Evolutionary conservation across 2,888 invertebrate species (phyloP).

Genomic region (Stictocephala bisonia): DNA sequence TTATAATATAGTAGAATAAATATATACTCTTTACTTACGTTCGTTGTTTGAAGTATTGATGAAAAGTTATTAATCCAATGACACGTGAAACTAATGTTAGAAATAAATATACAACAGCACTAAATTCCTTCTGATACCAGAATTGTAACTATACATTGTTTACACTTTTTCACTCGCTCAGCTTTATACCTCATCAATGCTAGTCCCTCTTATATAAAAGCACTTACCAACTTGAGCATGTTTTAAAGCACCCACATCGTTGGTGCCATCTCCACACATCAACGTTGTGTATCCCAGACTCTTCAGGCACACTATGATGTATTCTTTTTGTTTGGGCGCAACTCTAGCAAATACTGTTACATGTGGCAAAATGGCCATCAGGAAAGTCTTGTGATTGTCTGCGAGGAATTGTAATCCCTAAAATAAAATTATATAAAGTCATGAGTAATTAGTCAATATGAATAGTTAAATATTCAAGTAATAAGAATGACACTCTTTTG

Average conservation of each 20-base stretch:
- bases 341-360: slow-evolving; percentile 96
- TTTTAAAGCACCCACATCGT: slow-evolving; percentile 98
- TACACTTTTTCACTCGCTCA: background rate
- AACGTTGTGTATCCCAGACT: slow-evolving; percentile 88
- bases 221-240: slow-evolving; percentile 88
- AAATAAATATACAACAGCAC: no score
- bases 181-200: background rate
- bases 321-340: slow-evolving; percentile 99
- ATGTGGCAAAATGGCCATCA: slow-evolving; percentile 82
- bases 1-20: no score
- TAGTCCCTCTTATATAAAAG: background rate
- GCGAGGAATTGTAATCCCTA: slow-evolving; percentile 78
- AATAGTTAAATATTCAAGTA: no score
- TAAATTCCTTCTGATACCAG: no score
- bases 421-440: slow-evolving; percentile 50
- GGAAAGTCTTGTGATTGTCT: slow-evolving; percentile 71
- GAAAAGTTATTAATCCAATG: no score
- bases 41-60: no score
- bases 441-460: no score
- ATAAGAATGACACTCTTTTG: no score
- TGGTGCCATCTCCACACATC: slow-evolving; percentile 99
- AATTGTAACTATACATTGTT: background rate
- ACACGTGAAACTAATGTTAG: no score
- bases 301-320: slow-evolving; percentile 90
- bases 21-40: no score